Evolutionary conservation across 2,888 invertebrate genomes (phyloP), one percentile per base, ranked within the genome.

Genomic region (Dinocampus coccinellae): DNA sequence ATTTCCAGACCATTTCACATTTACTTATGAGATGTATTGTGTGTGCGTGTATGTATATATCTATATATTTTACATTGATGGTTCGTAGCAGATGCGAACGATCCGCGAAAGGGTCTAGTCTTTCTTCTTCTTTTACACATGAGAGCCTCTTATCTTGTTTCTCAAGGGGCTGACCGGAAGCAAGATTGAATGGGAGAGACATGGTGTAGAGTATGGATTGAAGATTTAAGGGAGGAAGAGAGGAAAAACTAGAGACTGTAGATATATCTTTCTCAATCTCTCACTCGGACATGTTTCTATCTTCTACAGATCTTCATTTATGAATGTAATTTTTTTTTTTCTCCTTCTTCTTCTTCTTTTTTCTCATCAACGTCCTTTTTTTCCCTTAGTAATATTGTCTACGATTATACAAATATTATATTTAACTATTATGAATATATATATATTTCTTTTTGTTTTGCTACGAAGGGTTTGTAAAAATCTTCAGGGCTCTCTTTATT

Each of bases 101-200:
- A 55, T 39, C 16, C 55, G 55, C 39, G 39, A 66, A 57, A 39
- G 66, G 57, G 57, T 66, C 66, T 24, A n/a, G n/a, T n/a, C 57
- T 26, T 75, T 42, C 34, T 66, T 65, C 64, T 33, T 75, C 36
- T 47, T 66, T 69, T 62, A 60, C 34, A 22, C 34, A 66, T 36
- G 64, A 34, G 68, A 65, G 70, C 39, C 69, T 66, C 73, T 77
- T 74, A 76, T 77, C 73, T 57, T 57, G 47, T 70, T 66, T 24
- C 66, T 73, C 69, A 58, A 70, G 74, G 16, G 62, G 66, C 63
- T 76, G 74, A 74, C 77, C 75, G 74, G 74, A 77, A 74, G 70
- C 69, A 61, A 73, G 64, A 73, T 74, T 74, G 74, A 73, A 75
- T 74, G 63, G 70, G 36, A 73, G 36, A 73, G 61, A 66, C 36